Evolutionary conservation across 92 coral and sea anemone species (phyloP).

Genomic region (Blastomussa wellsi): DNA sequence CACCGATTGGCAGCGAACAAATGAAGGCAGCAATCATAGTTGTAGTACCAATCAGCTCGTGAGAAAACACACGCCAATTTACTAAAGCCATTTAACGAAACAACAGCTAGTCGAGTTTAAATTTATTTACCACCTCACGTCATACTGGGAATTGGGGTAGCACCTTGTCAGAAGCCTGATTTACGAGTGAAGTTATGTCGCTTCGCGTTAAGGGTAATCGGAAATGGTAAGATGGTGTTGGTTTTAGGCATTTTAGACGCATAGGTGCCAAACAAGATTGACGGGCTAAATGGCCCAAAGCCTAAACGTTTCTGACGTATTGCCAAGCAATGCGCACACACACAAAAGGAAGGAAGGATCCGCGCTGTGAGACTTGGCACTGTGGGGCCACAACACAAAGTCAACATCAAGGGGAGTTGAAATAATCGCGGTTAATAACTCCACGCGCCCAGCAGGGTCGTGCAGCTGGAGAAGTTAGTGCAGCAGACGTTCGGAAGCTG

Average conservation of each 20-base stretch:
- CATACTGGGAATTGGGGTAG: slow-evolving; percentile 43
- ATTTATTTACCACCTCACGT: slow-evolving; percentile 1
- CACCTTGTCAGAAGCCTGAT: slow-evolving; percentile 21
- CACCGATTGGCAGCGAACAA: slow-evolving; percentile 6
- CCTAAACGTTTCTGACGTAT: slow-evolving; percentile 10
- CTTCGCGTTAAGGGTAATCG: slow-evolving; percentile 33
- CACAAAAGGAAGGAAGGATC: slow-evolving; percentile 37
- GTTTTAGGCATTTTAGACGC: slow-evolving; percentile 23
- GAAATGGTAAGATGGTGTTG: slow-evolving; percentile 33
- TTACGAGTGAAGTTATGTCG: slow-evolving; percentile 30
- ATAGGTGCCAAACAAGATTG: slow-evolving; percentile 37
- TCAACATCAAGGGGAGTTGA: neutral
- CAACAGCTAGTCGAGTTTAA: neutral
- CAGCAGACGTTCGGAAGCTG: neutral
- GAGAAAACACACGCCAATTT: slow-evolving; percentile 19
- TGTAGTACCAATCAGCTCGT: neutral
- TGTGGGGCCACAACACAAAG: neutral
- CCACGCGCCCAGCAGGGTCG: slow-evolving; percentile 7
- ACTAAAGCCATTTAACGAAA: slow-evolving; percentile 14
- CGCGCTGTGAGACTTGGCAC: neutral
- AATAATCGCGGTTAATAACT: slow-evolving; percentile 8
- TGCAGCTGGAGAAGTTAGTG: neutral
- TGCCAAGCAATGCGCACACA: neutral
- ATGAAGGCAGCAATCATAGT: neutral
- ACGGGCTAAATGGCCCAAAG: slow-evolving; percentile 12